These are phyloP conservation scores for Vanessa tameamea DNA, from an alignment of 1,140 invertebrate genomes.

Conservation along the genomic window DNA sequence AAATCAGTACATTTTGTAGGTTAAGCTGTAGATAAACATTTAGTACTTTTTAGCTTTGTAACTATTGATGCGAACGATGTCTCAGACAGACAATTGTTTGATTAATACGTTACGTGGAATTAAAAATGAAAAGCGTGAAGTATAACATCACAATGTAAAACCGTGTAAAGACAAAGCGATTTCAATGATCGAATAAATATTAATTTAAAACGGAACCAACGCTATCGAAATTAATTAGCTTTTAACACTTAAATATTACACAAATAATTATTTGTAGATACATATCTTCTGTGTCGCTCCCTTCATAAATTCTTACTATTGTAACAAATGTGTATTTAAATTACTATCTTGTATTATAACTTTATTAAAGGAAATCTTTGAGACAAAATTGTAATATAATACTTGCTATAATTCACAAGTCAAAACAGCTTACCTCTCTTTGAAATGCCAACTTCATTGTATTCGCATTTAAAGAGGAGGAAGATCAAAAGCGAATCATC, in stretches of 20 bases:
- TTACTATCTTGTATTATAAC: neutral
- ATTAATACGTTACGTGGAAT: neutral
- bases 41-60: too few species aligned
- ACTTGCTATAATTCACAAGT: too few species aligned
- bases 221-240: neutral
- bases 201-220: neutral
- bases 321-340: too few species aligned
- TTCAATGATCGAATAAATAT: slow-evolving; percentile 7
- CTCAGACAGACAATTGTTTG: neutral
- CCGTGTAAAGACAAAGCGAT: neutral
- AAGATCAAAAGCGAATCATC: slow-evolving; percentile 7
- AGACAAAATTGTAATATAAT: too few species aligned
- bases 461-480: slow-evolving; percentile 1
- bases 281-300: neutral
- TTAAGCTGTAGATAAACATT: too few species aligned
- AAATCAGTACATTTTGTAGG: too few species aligned
- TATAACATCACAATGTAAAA: neutral
- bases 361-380: neutral
- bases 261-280: neutral
- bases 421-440: neutral
- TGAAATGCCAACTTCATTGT: neutral
- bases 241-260: neutral
- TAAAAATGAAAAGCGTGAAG: neutral
- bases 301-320: too few species aligned
- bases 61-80: neutral